Percentiles rank a stretch among this genome's conserved stretches.
These are phyloP conservation scores for Acanthosoma haemorrhoidale DNA, from an alignment of 2,888 invertebrate genomes.

Conservation along the genomic window DNA sequence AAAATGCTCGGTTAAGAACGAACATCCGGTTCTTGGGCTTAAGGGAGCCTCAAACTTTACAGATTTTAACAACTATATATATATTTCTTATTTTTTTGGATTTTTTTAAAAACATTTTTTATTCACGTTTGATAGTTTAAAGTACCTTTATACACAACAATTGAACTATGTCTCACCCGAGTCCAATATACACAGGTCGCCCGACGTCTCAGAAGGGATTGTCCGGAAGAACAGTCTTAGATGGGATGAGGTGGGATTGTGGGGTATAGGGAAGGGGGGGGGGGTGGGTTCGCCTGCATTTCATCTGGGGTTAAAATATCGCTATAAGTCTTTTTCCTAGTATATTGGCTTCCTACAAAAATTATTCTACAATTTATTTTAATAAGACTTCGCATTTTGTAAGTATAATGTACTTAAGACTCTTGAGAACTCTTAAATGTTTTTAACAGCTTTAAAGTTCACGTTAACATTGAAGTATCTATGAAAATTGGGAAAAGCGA, in stretches of 20 bases:
- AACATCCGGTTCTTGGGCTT: neutral
- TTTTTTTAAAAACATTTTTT: neutral
- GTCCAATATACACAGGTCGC: slow-evolving; percentile 12
- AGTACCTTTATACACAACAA: slow-evolving; percentile 10
- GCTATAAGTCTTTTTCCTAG: too few relatives aligned
- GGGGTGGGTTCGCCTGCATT: neutral
- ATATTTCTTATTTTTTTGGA: neutral
- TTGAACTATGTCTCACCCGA: slow-evolving; percentile 8
- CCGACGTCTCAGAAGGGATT: slow-evolving; percentile 8
- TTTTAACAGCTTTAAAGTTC: too few relatives aligned
- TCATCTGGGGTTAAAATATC: too few relatives aligned
- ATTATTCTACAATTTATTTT: too few relatives aligned
- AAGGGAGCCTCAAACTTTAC: neutral
- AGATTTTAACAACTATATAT: neutral
- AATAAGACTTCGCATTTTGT: too few relatives aligned
- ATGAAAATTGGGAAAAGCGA: too few relatives aligned
- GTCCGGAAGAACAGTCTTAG: neutral
- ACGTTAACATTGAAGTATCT: too few relatives aligned
- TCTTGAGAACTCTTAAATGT: too few relatives aligned
- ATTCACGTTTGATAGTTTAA: neutral
- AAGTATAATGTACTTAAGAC: too few relatives aligned
- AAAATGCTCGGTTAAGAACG: neutral
- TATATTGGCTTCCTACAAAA: too few relatives aligned
- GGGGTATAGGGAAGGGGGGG: neutral
- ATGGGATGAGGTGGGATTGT: neutral